Evolutionary conservation across 2,888 invertebrate species (phyloP), one percentile per base, ranked within the genome.

Genomic region (Phasia obesa): DNA sequence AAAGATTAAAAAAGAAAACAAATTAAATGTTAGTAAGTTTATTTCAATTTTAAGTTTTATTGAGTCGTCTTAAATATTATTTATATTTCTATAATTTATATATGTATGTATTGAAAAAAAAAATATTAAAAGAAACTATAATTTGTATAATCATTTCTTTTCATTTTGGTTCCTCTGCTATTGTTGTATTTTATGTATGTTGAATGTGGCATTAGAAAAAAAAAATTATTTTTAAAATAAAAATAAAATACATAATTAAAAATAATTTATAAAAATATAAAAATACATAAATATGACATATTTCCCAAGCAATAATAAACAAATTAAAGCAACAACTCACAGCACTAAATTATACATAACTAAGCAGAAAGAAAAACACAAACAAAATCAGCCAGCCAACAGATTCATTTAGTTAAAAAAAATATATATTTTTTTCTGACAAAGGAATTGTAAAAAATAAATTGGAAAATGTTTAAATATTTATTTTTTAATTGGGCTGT

Each of bases 241-340:
- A 67, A 73, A 35, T 31, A 62, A 35, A 67, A 53, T 47, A 70
- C 15, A 15, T 7, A 38, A 55, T 65, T 35, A 51, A 70, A 76
- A 59, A 44, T 53, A 31, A 70, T 49, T 44, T n/a, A 31, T 62
- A 59, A 23, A 55, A 47, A 57, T 27, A 62, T 57, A 53, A 59
- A 44, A 62, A 69, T n/a, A n/a, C n/a, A n/a, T n/a, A n/a, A n/a
- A n/a, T n/a, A n/a, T n/a, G n/a, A n/a, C n/a, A n/a, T n/a, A 65
- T 80, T 78, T 84, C 70, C 42, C 69, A 57, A 74, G 81, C 84
- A 86, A 70, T 80, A 83, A 85, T 84, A 53, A 57, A 71, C 17
- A 57, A 67, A 75, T 49, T 21, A 62, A 57, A 75, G 53, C 35
- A 49, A 21, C 74, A 75, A 73, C 67, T 71, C 71, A 35, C 35